These are phyloP conservation scores for Eunapius fragilis DNA, from an alignment of 37 sponge, comb jelly and placozoan genomes.

Conservation along the genomic window DNA sequence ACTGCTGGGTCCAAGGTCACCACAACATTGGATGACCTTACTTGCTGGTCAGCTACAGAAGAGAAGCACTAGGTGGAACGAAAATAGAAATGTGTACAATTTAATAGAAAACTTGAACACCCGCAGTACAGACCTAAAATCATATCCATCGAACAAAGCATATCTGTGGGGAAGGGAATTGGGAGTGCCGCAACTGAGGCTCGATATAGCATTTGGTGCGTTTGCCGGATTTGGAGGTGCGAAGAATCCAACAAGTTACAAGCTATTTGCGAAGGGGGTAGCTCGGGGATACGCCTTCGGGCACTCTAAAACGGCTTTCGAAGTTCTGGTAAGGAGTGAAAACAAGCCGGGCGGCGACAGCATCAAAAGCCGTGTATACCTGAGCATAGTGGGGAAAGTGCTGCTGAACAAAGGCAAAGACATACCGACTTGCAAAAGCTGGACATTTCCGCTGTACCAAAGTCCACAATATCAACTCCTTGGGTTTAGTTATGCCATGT, in stretches of 20 bases:
- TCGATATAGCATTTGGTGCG: constrained; percentile 48
- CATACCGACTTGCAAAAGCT: background rate
- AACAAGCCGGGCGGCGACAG: background rate
- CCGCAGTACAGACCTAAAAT: constrained; percentile 32
- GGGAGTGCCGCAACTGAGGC: constrained; percentile 36
- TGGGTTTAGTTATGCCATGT: background rate
- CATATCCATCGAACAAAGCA: constrained; percentile 57
- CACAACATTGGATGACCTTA: background rate
- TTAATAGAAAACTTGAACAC: constrained; percentile 29
- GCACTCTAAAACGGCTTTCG: constrained; percentile 12
- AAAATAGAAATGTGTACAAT: constrained; percentile 12
- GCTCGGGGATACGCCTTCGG: constrained; percentile 48
- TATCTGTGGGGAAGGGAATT: constrained; percentile 63
- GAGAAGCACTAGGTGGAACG: background rate
- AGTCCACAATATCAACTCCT: background rate
- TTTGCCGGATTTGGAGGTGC: constrained; percentile 49
- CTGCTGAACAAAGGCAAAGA: background rate
- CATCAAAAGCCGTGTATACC: background rate
- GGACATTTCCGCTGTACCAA: background rate
- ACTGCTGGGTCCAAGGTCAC: background rate
- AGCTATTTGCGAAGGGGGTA: constrained; percentile 44
- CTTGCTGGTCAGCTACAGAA: background rate
- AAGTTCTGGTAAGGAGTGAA: background rate
- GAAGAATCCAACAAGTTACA: background rate
- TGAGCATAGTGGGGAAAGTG: background rate